Evolutionary conservation across 2,797 vertebrate species (phyloP).

Genomic region (Acrossocheilus fasciatus): DNA sequence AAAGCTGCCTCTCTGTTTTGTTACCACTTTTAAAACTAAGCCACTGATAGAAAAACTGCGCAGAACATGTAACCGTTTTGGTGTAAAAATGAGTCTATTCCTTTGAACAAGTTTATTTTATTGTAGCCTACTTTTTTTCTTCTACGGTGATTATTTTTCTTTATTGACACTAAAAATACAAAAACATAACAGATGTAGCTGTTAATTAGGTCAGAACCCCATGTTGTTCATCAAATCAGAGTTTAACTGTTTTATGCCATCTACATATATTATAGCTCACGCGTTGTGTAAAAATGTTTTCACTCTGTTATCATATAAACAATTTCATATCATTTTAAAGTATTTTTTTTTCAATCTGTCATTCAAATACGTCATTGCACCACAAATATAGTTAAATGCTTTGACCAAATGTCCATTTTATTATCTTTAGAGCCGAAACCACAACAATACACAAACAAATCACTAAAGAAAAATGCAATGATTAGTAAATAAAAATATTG

Average conservation of each 20-base stretch:
- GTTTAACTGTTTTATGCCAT: background rate
- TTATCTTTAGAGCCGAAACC: background rate
- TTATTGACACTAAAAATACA: background rate
- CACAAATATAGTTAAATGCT: background rate
- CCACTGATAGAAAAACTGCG: background rate
- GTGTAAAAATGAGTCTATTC: background rate
- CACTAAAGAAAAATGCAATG: too few relatives aligned
- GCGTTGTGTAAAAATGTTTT: background rate
- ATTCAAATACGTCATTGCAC: background rate
- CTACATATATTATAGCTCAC: background rate
- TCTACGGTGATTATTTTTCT: background rate
- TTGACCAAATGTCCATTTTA: background rate
- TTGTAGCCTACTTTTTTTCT: background rate
- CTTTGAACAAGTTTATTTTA: background rate
- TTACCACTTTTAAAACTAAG: conserved; percentile 35
- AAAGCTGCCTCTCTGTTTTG: conserved; percentile 36
- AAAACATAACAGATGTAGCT: background rate
- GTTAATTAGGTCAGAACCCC: background rate
- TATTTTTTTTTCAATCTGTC: background rate
- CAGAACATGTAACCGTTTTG: background rate
- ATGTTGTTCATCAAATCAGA: background rate
- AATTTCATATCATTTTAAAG: background rate
- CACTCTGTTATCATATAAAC: background rate
- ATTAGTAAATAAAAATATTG: background rate
- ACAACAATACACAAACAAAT: background rate